Percentiles rank a stretch among this genome's conserved stretches.
phyloP scores from a whole-genome alignment of 2,113 vertebrate species.

The Strix uralensis region DNA sequence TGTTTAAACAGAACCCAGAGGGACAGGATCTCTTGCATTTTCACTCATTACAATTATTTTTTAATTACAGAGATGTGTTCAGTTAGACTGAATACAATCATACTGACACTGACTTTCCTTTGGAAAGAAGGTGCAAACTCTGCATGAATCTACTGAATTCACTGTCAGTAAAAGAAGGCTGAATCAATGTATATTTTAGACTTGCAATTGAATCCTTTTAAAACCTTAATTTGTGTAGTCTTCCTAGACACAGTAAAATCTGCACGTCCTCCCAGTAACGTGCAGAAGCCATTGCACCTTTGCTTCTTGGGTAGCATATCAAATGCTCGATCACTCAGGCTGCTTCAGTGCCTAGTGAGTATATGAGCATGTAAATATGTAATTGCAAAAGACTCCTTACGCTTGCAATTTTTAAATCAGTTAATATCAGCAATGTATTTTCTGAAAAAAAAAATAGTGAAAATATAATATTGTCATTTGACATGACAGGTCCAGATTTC shows the following conservation, averaged over 20 bases:
- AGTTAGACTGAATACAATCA: background rate
- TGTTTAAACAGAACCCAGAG: background rate
- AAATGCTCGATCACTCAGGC: background rate
- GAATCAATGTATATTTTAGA: background rate
- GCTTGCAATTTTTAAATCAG: background rate
- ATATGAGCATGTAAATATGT: accelerated
- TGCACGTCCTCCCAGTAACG: background rate
- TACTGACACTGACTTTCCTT: background rate
- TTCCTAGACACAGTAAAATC: background rate
- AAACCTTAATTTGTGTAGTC: background rate
- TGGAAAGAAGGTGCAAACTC: background rate
- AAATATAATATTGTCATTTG: background rate
- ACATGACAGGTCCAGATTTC: background rate
- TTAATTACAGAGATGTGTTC: background rate
- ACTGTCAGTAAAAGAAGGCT: background rate
- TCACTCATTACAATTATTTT: background rate
- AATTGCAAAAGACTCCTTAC: background rate
- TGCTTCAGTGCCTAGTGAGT: background rate
- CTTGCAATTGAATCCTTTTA: background rate
- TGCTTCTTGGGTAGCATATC: background rate
- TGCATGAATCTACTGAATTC: background rate
- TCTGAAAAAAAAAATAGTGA: background rate
- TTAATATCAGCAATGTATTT: background rate
- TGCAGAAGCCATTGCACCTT: background rate
- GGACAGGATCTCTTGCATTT: background rate